Evolutionary conservation across 2,888 invertebrate species (phyloP).

Genomic region (Drosophila mimica): DNA sequence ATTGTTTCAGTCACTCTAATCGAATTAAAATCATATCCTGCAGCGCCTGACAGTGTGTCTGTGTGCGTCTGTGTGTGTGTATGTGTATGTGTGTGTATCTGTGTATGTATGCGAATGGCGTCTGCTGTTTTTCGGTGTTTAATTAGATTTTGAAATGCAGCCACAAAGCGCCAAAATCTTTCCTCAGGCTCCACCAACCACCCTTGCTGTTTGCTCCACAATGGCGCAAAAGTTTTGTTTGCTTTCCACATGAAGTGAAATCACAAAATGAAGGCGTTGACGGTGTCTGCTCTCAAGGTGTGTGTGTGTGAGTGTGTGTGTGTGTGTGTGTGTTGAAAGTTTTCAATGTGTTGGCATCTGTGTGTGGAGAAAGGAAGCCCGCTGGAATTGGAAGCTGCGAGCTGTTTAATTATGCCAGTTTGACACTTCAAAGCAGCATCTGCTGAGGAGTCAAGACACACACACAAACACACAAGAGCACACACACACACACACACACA

Average conservation of each 20-base stretch:
- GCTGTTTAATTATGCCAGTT: constrained; percentile 80
- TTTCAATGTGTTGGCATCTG: constrained; percentile 30
- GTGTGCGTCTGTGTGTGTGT: constrained; percentile 17
- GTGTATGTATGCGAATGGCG: constrained; percentile 39
- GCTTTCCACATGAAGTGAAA: constrained; percentile 58
- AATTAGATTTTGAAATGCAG: constrained; percentile 80
- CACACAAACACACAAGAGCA: constrained; percentile 9
- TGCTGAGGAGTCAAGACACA: constrained; percentile 28
- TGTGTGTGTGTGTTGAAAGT: constrained; percentile 35
- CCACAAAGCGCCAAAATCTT: constrained; percentile 56
- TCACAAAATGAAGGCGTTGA: constrained; percentile 41
- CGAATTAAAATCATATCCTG: constrained; percentile 85
- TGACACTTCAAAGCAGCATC: constrained; percentile 82
- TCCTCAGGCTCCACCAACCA: constrained; percentile 32
- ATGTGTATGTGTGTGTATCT: constrained; percentile 14
- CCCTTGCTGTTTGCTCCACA: neutral
- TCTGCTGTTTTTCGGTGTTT: constrained; percentile 70
- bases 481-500: constrained; percentile 7
- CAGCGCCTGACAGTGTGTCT: constrained; percentile 49
- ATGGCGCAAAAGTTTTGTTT: constrained; percentile 70
- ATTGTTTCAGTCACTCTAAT: constrained; percentile 85
- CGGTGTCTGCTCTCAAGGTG: constrained; percentile 67
- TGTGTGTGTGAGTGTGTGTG: constrained; percentile 46
- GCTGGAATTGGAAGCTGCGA: constrained; percentile 40
- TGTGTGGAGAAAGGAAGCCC: neutral